Evolutionary conservation across 2,113 vertebrate species (phyloP).

Genomic region (Chrysochloris asiatica): DNA sequence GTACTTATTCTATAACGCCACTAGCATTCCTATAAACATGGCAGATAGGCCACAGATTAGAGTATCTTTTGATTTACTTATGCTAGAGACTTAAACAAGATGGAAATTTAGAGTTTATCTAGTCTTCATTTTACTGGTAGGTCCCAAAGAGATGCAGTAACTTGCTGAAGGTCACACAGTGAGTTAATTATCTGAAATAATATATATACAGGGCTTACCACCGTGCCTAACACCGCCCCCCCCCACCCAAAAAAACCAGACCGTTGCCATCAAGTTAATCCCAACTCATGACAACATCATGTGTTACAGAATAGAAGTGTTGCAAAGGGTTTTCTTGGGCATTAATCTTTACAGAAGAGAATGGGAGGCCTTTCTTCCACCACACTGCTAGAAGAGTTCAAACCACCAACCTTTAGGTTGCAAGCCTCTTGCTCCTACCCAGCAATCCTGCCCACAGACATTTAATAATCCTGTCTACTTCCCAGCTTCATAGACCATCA

Average conservation of each 20-base stretch:
- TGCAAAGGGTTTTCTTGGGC: background rate
- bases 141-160: background rate
- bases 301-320: background rate
- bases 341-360: background rate
- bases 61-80: background rate
- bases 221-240: background rate
- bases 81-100: background rate
- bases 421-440: background rate
- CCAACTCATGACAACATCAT: background rate
- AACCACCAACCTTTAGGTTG: background rate
- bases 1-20: no score
- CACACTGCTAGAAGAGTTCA: background rate
- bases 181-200: slow-evolving; percentile 9
- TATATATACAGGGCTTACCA: background rate
- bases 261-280: background rate
- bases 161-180: slow-evolving; percentile 18
- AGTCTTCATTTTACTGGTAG: slow-evolving; percentile 4
- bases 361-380: background rate
- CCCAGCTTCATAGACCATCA: background rate
- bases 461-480: background rate
- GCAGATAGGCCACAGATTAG: slow-evolving; percentile 1
- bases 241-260: background rate
- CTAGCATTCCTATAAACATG: no score
- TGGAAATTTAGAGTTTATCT: background rate
- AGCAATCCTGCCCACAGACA: background rate